A percentile compares a stretch with the other conserved stretches of the same genome.
Evolutionary conservation across 2,888 invertebrate genomes (phyloP).

Genomic region (Leptarthrus brevirostris): DNA sequence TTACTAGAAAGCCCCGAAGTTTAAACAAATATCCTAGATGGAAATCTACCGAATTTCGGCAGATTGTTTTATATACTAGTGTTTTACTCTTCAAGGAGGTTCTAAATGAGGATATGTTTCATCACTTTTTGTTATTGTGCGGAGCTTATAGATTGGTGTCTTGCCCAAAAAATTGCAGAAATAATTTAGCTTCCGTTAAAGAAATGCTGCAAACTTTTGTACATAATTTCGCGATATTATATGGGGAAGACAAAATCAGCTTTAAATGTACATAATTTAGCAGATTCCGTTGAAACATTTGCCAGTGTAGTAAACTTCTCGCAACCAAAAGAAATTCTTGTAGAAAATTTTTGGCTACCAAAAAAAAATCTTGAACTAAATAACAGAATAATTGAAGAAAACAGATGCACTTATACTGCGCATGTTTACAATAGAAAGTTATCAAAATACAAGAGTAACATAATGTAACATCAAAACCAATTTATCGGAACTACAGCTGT

Average conservation of each 20-base stretch:
- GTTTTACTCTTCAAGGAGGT: neutral
- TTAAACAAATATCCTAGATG: conserved; percentile 48
- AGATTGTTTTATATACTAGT: conserved; percentile 47
- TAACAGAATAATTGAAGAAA: conserved; percentile 7
- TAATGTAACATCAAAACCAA: too few relatives aligned
- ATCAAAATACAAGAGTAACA: too few relatives aligned
- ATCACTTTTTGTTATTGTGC: neutral
- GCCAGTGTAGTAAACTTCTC: conserved; percentile 32
- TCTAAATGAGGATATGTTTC: too few relatives aligned
- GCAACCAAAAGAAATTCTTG: neutral
- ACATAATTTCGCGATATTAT: neutral
- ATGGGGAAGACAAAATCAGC: conserved; percentile 40
- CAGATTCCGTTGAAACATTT: conserved; percentile 22
- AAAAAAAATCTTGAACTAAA: neutral
- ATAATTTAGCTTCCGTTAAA: conserved; percentile 23
- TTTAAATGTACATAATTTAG: conserved; percentile 43
- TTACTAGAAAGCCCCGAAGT: conserved; percentile 43
- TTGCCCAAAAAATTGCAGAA: conserved; percentile 36
- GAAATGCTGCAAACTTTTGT: conserved; percentile 20
- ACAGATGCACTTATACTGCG: neutral
- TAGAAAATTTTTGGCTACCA: neutral
- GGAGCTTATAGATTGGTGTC: conserved; percentile 18
- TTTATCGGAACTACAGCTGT: too few relatives aligned
- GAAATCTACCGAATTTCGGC: conserved; percentile 49
- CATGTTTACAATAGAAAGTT: too few relatives aligned